Evolutionary conservation across 2,113 vertebrate genomes (phyloP), one percentile per base, ranked within the genome.

Genomic region (Coryphaenoides rupestris): DNA sequence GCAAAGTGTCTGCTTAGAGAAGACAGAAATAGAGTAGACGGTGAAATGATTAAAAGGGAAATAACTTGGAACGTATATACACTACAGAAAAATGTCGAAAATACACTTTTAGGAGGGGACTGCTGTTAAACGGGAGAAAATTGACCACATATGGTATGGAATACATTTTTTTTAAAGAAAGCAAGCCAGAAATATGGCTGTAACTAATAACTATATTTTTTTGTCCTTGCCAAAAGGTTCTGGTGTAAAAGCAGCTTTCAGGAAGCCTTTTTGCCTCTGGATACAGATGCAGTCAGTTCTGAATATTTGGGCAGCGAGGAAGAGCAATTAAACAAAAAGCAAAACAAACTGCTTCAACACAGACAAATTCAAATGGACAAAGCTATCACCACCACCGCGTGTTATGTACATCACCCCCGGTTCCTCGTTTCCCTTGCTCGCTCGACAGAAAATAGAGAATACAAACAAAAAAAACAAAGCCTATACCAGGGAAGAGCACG

Each of bases 341-440:
- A 50, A 50, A 12, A 50, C 47, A n/a, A 73, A 91, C 84, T 9
- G 33, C 33, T 40, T 40, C 14, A 50, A 50, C 47, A 50, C 47
- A n/a, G 73, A 91, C 84, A 92, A 85, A 77, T 60, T 74, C 54
- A 56, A 86, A 70, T 80, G 62, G 9, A 80, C 62, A 69, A 91
- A 92, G 85, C 81, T 86, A 50, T 13, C 47, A 50, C 17, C 47
- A 86, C 93, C 87, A 86, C 92, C 90, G 89, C 84, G 71, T 69
- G 66, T 33, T 87, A 88, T 85, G 80, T 85, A 87, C 81, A 89
- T 75, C 79, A 79, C 75, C 66, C n/a, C 65, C 67, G 49, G 63
- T 64, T 68, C 1, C 60, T 70, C 46, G 66, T 75, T 71, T 71
- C 75, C 73, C 81, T 74, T 69, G 61, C 69, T 69, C 65, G 12